A percentile compares a stretch with the other conserved stretches of the same genome.
Evolutionary conservation across 2,113 vertebrate species (phyloP).

Genomic region (Serinus canaria): DNA sequence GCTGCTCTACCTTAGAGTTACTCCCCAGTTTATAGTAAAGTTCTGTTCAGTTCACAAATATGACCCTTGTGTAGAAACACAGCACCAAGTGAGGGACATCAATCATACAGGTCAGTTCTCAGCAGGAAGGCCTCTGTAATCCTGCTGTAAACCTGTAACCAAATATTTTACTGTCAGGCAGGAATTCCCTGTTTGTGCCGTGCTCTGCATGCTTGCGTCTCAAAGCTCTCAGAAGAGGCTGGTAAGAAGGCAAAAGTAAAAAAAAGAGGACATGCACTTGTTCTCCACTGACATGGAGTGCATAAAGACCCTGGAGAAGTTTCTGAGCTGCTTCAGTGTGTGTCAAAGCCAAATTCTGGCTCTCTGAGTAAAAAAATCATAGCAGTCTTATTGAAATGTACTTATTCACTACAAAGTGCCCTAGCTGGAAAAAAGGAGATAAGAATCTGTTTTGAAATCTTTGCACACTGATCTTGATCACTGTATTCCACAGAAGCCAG

Average conservation of each 20-base stretch:
- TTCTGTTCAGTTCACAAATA: background rate
- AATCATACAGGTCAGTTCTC: background rate
- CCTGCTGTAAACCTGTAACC: background rate
- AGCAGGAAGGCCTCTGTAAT: background rate
- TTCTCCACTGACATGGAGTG: background rate
- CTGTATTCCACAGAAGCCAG: background rate
- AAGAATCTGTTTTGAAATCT: background rate
- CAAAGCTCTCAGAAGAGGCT: background rate
- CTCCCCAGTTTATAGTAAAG: background rate
- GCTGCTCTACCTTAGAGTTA: background rate
- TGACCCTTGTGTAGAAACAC: background rate
- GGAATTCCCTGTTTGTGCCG: background rate
- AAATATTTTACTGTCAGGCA: fast-evolving
- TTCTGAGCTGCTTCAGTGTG: background rate
- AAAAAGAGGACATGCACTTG: background rate
- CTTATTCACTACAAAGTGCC: background rate
- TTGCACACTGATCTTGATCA: background rate
- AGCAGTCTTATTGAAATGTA: background rate
- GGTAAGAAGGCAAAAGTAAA: background rate
- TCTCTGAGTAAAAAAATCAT: background rate
- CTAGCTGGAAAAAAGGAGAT: background rate
- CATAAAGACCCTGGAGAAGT: background rate
- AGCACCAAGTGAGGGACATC: background rate
- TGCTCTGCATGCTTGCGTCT: background rate
- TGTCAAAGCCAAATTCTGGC: background rate